Evolutionary conservation across 2,888 invertebrate species (phyloP), one percentile per base, ranked within the genome.

Genomic region (Cinara cedri): DNA sequence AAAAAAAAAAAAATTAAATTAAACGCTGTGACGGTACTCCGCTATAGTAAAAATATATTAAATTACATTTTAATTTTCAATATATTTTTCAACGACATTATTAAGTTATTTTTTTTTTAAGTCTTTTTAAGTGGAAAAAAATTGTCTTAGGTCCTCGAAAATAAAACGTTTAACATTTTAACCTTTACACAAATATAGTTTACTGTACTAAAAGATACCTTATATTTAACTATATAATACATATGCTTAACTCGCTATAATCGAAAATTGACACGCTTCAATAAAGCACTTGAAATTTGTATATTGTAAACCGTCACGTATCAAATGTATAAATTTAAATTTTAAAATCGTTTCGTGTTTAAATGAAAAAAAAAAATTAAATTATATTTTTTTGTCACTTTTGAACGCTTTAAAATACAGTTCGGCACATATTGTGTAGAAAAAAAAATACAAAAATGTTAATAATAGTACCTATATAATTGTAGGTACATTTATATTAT

Each of bases 341-440:
- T 74, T 62, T 8, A 34, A 74, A 74, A 74, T 51, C 62, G 11
- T 34, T 74, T 34, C 62, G 24, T 46, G 72, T 74, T 74, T 63
- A 51, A 62, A 74, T 51, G 34, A 51, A 63, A 1, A 11, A 72
- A 72, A 49, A 72, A 26, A 34, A 21, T 74, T 49, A 10, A 21
- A 62, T 34, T 34, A n/a, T n/a, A n/a, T 51, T 14, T 72, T 19
- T n/a, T 19, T 51, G 51, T 51, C 42, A 42, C 51, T 51, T 74
- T 34, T 11, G 21, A 72, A 62, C 19, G 13, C 14, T 46, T 62
- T 19, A 46, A 72, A 49, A 21, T 14, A 21, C 14, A n/a, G 19
- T 72, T 60, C n/a, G 46, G 16, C 9, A 16, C 60, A n/a, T 1
- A n/a, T 11, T 70, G 21, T 63, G 34, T 34, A 34, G 34, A 34